phyloP scores from a whole-genome alignment of 2,797 vertebrate genomes.

The Characodon lateralis region DNA sequence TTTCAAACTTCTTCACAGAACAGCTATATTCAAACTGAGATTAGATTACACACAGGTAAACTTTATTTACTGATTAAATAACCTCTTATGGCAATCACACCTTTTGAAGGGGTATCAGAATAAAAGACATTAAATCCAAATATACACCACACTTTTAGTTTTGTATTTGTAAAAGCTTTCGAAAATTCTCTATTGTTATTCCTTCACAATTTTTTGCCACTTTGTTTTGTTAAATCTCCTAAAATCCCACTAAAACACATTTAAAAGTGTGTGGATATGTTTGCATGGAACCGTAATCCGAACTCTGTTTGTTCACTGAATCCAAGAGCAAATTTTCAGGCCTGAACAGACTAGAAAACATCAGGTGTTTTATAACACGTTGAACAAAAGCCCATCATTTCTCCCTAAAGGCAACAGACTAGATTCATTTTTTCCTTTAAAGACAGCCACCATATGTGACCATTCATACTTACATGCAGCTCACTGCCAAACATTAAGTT shows the following conservation, averaged over 20 bases:
- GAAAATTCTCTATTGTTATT: not conserved
- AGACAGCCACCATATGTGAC: constrained; percentile 56
- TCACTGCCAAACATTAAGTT: constrained; percentile 60
- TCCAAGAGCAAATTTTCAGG: constrained; percentile 14
- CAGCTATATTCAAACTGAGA: no score
- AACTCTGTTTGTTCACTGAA: constrained; percentile 1
- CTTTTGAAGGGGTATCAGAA: not conserved
- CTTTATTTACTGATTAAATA: no score
- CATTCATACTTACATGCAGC: constrained; percentile 32
- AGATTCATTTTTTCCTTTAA: constrained; percentile 44
- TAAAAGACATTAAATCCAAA: not conserved
- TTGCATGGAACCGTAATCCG: not conserved
- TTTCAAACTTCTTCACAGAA: no score
- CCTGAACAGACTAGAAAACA: constrained; percentile 41
- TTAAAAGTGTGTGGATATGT: not conserved
- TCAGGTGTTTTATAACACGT: constrained; percentile 60
- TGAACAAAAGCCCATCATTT: constrained; percentile 55
- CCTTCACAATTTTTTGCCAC: not conserved
- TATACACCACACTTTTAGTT: not conserved
- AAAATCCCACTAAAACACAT: not conserved
- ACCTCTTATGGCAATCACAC: not conserved
- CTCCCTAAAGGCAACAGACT: constrained; percentile 41
- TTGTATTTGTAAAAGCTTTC: not conserved
- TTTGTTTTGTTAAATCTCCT: not conserved
- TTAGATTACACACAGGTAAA: no score